Conservation (phyloP, 2,113 vertebrate genomes). For the Psittacus erithacus region DNA sequence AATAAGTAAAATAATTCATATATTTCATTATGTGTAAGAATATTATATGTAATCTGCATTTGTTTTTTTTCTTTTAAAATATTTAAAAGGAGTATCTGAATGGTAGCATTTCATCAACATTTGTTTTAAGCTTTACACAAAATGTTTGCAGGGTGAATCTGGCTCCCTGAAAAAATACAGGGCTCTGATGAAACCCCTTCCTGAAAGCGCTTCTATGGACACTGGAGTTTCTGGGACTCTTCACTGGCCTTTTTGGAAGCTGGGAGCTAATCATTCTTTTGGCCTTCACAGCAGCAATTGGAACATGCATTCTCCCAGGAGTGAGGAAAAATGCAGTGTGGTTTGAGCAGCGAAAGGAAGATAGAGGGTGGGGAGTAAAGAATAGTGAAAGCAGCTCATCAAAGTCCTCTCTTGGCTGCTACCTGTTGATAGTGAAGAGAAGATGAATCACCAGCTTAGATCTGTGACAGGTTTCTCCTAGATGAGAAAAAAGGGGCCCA, state of each 20-base stretch:
- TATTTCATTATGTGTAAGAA: not conserved
- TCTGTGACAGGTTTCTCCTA: slow-evolving; percentile 77
- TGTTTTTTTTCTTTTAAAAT: not conserved
- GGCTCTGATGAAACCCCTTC: not conserved
- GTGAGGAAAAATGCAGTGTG: not conserved
- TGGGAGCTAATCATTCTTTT: not conserved
- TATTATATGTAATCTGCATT: not conserved
- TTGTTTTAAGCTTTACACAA: not conserved
- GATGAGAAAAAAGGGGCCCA: slow-evolving; percentile 83
- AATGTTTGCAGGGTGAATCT: not conserved
- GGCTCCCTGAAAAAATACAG: not conserved
- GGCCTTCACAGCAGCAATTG: not conserved
- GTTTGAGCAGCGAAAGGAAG: not conserved
- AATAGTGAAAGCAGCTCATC: slow-evolving; percentile 73
- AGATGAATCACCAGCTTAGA: slow-evolving; percentile 84
- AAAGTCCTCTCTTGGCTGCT: slow-evolving; percentile 66
- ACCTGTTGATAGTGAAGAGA: slow-evolving; percentile 83
- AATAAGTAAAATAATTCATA: not conserved
- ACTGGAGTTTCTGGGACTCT: not conserved
- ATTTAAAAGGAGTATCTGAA: not conserved
- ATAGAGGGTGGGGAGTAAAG: slow-evolving; percentile 19
- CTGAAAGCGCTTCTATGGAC: not conserved
- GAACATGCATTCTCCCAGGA: not conserved
- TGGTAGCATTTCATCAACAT: not conserved
- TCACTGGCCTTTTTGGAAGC: not conserved